phyloP scores from a whole-genome alignment of 2,888 invertebrate species.

The Oligia latruncula region DNA sequence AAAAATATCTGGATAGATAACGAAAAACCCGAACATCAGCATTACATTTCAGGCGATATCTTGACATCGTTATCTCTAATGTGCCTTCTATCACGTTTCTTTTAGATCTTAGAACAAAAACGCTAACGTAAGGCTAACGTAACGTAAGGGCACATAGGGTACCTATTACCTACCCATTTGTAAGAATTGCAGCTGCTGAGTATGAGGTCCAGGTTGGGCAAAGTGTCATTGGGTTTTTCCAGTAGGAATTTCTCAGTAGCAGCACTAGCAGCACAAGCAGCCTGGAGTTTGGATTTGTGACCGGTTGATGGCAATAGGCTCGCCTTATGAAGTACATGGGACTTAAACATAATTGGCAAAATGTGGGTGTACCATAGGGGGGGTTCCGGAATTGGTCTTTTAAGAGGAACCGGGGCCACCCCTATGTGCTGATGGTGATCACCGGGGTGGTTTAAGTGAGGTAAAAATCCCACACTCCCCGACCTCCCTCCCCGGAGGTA shows the following conservation, averaged over 20 bases:
- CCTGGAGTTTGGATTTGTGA: not conserved
- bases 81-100: constrained; percentile 16
- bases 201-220: not conserved
- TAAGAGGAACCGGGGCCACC: too few relatives aligned
- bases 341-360: not conserved
- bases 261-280: too few relatives aligned
- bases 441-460: too few relatives aligned
- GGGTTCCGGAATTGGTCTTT: too few relatives aligned
- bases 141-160: not conserved
- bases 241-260: not conserved
- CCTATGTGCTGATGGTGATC: too few relatives aligned
- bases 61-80: constrained; percentile 29
- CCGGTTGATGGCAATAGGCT: not conserved
- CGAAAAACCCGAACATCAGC: constrained; percentile 10
- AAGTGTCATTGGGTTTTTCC: not conserved
- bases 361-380: not conserved
- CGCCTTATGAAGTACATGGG: not conserved
- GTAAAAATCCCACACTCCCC: too few relatives aligned
- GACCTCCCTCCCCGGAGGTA: too few relatives aligned
- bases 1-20: not conserved
- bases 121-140: not conserved
- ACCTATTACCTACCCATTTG: not conserved
- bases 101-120: constrained; percentile 9
- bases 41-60: constrained; percentile 19
- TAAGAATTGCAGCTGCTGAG: not conserved